A percentile compares a stretch with the other conserved stretches of the same genome.
These are phyloP conservation scores for Thereuonema tuberculata DNA, from an alignment of 1,140 invertebrate species.

Conservation along the genomic window DNA sequence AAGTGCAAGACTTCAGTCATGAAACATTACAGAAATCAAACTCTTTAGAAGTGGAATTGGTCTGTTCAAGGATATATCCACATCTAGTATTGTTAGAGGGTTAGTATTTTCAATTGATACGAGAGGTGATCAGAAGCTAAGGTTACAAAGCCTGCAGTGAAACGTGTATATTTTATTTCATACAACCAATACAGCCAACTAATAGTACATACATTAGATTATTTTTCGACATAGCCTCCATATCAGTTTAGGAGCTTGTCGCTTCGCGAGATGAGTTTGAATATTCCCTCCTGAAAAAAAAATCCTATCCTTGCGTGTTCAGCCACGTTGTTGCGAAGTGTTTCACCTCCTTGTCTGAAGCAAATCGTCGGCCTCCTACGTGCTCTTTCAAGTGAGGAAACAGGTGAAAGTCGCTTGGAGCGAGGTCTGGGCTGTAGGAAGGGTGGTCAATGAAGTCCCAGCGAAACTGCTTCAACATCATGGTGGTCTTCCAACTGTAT, in stretches of 20 bases:
- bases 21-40: too few species aligned
- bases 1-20: too few species aligned
- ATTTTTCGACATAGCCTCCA: not conserved
- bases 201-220: not conserved
- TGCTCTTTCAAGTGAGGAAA: slow-evolving; percentile 22
- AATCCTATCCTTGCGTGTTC: not conserved
- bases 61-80: too few species aligned
- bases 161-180: not conserved
- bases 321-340: not conserved
- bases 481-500: slow-evolving; percentile 15
- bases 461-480: slow-evolving; percentile 26
- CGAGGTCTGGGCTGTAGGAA: slow-evolving; percentile 33
- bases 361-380: slow-evolving; percentile 2
- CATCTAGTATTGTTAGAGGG: too few species aligned
- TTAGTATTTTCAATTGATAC: too few species aligned
- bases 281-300: not conserved
- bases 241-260: not conserved
- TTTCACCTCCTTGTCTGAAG: not conserved
- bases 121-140: not conserved
- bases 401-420: slow-evolving; percentile 31
- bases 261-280: not conserved
- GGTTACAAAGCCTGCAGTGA: not conserved
- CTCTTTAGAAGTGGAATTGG: too few species aligned
- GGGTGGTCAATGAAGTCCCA: slow-evolving; percentile 35
- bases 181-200: not conserved